Evolutionary conservation across 2,888 invertebrate species (phyloP), one percentile per base, ranked within the genome.

Genomic region (Drepanosiphum platanoidis): DNA sequence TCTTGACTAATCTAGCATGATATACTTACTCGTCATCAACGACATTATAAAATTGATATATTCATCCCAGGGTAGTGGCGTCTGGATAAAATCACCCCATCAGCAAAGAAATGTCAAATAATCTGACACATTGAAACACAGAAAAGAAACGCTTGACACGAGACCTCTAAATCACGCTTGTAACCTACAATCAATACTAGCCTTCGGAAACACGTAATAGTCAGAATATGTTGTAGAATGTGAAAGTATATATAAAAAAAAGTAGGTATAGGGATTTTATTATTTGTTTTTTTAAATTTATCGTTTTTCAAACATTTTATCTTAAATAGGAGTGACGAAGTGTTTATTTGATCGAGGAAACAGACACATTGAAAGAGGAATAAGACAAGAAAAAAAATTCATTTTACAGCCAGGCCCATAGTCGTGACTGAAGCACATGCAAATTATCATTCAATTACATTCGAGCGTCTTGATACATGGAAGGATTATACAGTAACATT

Each of bases 71-170:
- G 84, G 34, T 30, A 83, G 83, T 64, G 34, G 68, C 32, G 5
- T 83, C 74, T 74, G 74, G 66, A 83, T 84, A 84, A 77, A 83
- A 74, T 84, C 75, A 84, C 68, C 42, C 66, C 36, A 79, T 88
- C 88, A 88, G 89, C 89, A 89, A 88, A 88, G 88, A 86, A 88
- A 89, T 89, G 88, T 88, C 89, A 89, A 89, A 88, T 86, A 75
- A 84, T 84, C 58, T 77, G 75, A 84, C 52, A 86, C 74, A 71
- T 87, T 68, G 68, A 79, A 82, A 86, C 87, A 86, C 52, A 87
- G 61, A 86, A 86, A 74, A 75, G 61, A 77, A 86, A 86, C 39
- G 71, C 80, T 87, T 86, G 82, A 74, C 71, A 86, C 42, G 86
- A 86, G 72, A 86, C 72, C 74, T 72, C 66, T 86, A 86, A 80